These are phyloP conservation scores for Poicephalus meyeri DNA, from an alignment of 2,113 vertebrate genomes.

Conservation along the genomic window DNA sequence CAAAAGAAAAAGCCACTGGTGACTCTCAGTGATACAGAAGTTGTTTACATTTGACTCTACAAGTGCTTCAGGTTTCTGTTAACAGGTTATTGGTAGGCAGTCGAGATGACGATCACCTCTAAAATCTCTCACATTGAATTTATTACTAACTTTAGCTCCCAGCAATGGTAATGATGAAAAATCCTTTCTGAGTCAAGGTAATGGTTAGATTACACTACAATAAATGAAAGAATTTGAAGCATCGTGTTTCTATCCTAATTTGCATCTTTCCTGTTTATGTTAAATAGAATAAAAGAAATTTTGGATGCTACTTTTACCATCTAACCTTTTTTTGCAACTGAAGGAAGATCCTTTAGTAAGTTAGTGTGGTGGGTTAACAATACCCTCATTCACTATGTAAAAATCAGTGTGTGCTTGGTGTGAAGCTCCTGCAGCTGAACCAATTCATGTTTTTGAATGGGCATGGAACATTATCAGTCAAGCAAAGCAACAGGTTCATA, in stretches of 20 bases:
- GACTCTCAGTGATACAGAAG: not conserved
- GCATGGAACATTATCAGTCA: not conserved
- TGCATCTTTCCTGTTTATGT: conserved; percentile 54
- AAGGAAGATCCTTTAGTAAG: not conserved
- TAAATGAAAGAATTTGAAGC: conserved; percentile 58
- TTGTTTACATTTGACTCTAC: not conserved
- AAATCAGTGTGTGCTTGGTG: not conserved
- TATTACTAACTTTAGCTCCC: not conserved
- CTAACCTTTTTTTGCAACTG: not conserved
- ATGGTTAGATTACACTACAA: conserved; percentile 7
- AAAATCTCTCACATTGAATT: not conserved
- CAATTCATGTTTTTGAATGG: not conserved
- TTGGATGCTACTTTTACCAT: not conserved
- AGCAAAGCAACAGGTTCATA: not conserved
- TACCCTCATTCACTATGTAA: not conserved
- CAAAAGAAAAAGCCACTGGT: not conserved
- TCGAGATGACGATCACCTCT: not conserved
- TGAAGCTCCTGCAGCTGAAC: not conserved
- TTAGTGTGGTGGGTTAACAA: not conserved
- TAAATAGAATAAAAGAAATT: not conserved
- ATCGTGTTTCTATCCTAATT: conserved; percentile 51
- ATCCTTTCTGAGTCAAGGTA: conserved; percentile 22
- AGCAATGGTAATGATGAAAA: not conserved
- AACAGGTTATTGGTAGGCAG: not conserved
- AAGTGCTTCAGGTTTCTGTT: not conserved